phyloP scores from a whole-genome alignment of 2,797 vertebrate species.

The Hipposideros larvatus region DNA sequence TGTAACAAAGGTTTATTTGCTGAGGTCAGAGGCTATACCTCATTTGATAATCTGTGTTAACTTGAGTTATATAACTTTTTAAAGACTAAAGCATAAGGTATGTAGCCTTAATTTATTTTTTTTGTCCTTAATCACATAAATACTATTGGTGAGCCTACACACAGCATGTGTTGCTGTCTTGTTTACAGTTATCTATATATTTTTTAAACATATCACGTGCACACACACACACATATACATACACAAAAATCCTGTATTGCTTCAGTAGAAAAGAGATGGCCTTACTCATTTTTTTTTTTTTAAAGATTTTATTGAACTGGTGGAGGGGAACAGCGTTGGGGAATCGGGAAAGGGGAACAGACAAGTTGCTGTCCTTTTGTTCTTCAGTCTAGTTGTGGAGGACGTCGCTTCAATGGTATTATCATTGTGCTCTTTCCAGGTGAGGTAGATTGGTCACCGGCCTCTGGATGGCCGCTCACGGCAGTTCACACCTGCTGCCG shows the following conservation, averaged over 20 bases:
- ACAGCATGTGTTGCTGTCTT: not conserved
- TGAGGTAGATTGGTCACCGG: no score
- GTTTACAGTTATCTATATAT: not conserved
- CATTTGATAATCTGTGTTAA: not conserved
- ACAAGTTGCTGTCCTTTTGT: no score
- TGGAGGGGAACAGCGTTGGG: no score
- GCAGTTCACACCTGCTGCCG: no score
- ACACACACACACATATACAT: not conserved
- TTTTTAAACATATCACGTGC: not conserved
- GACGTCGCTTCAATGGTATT: no score
- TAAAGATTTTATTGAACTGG: no score
- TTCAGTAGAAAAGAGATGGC: not conserved
- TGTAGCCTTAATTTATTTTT: not conserved
- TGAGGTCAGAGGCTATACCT: not conserved
- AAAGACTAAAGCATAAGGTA: not conserved
- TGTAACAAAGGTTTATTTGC: not conserved
- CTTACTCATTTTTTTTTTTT: not conserved
- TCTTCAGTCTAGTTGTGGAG: no score
- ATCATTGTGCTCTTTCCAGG: no score
- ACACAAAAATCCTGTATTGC: not conserved
- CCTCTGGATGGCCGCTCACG: no score
- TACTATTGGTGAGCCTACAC: not conserved
- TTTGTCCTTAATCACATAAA: not conserved
- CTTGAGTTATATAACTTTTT: constrained; percentile 13
- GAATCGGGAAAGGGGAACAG: no score